These are phyloP conservation scores for Bibio marci DNA, from an alignment of 2,888 invertebrate species.

Conservation along the genomic window DNA sequence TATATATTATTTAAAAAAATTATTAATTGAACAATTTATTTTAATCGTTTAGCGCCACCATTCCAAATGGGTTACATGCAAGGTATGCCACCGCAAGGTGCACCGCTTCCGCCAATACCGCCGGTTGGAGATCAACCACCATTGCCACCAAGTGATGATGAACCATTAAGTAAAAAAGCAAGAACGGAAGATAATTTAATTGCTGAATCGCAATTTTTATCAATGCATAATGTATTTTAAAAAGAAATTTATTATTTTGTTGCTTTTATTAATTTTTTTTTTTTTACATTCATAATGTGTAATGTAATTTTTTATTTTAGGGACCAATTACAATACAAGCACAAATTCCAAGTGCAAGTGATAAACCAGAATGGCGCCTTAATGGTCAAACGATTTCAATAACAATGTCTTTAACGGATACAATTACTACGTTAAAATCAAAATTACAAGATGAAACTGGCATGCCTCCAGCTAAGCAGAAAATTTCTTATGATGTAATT, in stretches of 20 bases:
- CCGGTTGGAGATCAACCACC: conserved; percentile 11
- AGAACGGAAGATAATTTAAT: conserved; percentile 86
- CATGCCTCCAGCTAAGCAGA: conserved; percentile 95
- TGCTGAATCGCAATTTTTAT: conserved; percentile 68
- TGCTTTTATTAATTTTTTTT: no score
- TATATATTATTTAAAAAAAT: conserved; percentile 1
- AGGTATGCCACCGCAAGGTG: conserved; percentile 21
- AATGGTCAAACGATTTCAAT: conserved; percentile 76
- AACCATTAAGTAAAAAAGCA: conserved; percentile 72
- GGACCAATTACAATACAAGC: conserved; percentile 69
- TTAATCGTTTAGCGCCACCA: conserved; percentile 25
- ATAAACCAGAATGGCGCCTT: conserved; percentile 89
- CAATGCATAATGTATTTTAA: conserved; percentile 42
- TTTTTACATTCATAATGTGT: neutral
- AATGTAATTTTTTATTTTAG: conserved; percentile 25
- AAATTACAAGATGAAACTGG: conserved; percentile 73
- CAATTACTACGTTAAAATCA: conserved; percentile 73
- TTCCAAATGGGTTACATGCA: conserved; percentile 30
- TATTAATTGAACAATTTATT: no score
- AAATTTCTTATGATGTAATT: conserved; percentile 76
- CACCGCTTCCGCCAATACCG: conserved; percentile 19
- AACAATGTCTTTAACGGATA: conserved; percentile 56
- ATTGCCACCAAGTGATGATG: conserved; percentile 50
- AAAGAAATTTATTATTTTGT: no score
- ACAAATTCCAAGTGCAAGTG: conserved; percentile 62